These are phyloP conservation scores for Aphelocoma coerulescens DNA, from an alignment of 2,113 vertebrate genomes.

Conservation along the genomic window DNA sequence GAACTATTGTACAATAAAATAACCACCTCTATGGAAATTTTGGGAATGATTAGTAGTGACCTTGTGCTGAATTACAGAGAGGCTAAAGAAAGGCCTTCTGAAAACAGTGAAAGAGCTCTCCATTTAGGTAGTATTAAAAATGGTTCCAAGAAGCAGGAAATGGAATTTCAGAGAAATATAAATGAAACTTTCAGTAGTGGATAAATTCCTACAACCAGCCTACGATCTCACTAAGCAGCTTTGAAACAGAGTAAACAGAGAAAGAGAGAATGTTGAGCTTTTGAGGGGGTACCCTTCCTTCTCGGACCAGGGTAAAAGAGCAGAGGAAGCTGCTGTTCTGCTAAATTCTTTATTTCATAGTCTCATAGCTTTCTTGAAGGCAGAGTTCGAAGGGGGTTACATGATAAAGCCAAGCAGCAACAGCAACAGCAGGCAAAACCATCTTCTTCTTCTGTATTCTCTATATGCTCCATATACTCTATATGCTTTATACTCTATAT, in stretches of 20 bases:
- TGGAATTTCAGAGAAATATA: not conserved
- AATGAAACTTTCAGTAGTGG: not conserved
- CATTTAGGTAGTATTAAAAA: not conserved
- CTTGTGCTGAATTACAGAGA: not conserved
- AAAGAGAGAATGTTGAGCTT: not conserved
- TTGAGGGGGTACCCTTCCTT: too few relatives aligned
- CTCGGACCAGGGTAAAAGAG: too few relatives aligned
- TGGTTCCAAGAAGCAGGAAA: not conserved
- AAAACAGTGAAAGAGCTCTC: not conserved
- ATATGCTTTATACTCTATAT: too few relatives aligned
- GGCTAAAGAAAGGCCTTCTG: not conserved
- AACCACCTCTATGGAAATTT: not conserved
- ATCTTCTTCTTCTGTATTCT: too few relatives aligned
- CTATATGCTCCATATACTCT: too few relatives aligned
- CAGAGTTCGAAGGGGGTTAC: too few relatives aligned
- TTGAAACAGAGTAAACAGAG: not conserved
- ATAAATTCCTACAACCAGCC: not conserved
- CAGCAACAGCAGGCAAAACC: too few relatives aligned
- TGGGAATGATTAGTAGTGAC: not conserved
- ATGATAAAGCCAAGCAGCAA: too few relatives aligned
- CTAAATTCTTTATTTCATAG: too few relatives aligned
- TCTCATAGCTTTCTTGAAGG: too few relatives aligned
- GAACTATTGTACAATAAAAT: not conserved
- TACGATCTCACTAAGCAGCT: not conserved
- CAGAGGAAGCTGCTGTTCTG: too few relatives aligned